phyloP scores from a whole-genome alignment of 2,888 invertebrate species.

The Lumbricus terrestris region DNA sequence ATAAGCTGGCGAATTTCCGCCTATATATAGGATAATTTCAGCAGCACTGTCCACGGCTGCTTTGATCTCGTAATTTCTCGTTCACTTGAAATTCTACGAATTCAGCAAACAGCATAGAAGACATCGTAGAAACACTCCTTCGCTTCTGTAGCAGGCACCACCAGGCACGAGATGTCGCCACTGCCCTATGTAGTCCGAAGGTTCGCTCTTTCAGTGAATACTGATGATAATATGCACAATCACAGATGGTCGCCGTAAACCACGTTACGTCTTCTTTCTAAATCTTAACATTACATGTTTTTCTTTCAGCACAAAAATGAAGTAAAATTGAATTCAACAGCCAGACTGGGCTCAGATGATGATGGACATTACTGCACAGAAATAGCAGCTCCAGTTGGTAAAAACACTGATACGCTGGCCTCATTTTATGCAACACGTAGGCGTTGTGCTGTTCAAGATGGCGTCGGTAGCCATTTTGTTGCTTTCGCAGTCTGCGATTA shows the following conservation, averaged over 20 bases:
- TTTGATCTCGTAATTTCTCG: not conserved
- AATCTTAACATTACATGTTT: not conserved
- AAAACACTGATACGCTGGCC: not conserved
- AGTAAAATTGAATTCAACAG: not conserved
- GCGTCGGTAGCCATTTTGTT: constrained; percentile 3
- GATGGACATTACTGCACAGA: not conserved
- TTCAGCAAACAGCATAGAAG: not conserved
- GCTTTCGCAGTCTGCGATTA: not conserved
- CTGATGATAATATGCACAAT: not conserved
- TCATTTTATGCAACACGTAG: not conserved
- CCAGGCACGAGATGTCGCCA: not conserved
- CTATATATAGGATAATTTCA: not conserved
- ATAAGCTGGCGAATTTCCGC: not conserved
- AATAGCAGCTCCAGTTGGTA: not conserved
- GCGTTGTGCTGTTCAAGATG: not conserved
- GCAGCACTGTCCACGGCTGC: not conserved
- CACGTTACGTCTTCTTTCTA: not conserved
- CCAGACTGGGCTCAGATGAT: not conserved
- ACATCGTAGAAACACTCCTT: not conserved
- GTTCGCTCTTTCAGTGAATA: not conserved
- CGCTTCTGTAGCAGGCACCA: not conserved
- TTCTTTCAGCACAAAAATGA: not conserved
- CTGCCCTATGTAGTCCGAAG: not conserved
- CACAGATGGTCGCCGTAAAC: not conserved
- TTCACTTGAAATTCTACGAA: not conserved